Evolutionary conservation across 2,797 vertebrate genomes (phyloP), one percentile per base, ranked within the genome.

Genomic region (Pitangus sulphuratus): DNA sequence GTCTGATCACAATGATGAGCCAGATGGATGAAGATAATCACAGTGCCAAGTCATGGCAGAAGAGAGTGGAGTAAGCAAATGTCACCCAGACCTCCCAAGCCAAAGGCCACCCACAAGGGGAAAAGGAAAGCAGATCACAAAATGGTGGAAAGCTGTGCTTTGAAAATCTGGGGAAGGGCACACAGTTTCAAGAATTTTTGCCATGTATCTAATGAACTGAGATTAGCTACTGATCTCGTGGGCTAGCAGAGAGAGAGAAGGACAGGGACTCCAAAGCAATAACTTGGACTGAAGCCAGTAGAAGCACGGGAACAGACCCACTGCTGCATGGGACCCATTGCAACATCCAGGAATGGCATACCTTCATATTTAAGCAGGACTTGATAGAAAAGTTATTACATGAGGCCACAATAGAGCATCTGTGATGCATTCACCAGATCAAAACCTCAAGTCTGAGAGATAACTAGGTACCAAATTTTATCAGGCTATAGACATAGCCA

Each of bases 21-120:
- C 78, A 93, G 81, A 93, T 70, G 45, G 92, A 93, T 64, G 62
- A 56, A 75, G 64, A 62, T 45, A 50, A 58, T 77, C 51, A 84
- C 25, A 65, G 16, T 40, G 57, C 89, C 64, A 82, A 85, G 40
- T 48, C 57, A 51, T 44, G 39, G 79, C 45, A 16, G 26, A 91
- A 54, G 45, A 70, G 9, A 60, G 6, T 2, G 20, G n/a, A 80
- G 8, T 58, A 86, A 87, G 58, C 15, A 93, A 82, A 92, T 30
- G 31, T n/a, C 53, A 68, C n/a, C 25, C 44, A 83, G 39, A 80
- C 25, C 24, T 74, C 54, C 28, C 24, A 62, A 54, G 58, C 7
- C 44, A 62, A 51, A 78, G 40, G 69, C 15, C 25, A 42, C 9
- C 17, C 65, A 61, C 19, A 20, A 69, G 39, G 33, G 14, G 11